Evolutionary conservation across 1,140 invertebrate genomes (phyloP), one percentile per base, ranked within the genome.

Genomic region (Drosophila obscura): DNA sequence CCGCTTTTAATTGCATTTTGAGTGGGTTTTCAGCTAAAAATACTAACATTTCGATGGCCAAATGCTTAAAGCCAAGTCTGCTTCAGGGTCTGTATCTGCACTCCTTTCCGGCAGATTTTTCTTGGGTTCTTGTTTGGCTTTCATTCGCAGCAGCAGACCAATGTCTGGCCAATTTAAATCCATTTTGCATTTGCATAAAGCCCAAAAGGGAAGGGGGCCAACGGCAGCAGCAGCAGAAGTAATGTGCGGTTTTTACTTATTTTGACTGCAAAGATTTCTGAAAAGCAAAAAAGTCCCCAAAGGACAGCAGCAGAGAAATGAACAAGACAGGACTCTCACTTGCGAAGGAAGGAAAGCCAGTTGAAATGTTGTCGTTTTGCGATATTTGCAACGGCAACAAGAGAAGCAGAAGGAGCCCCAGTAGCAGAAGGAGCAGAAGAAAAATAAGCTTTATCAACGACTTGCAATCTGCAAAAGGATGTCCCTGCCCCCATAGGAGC

Each of bases 381-480:
- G 71, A 75, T 63, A 76, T 76, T 76, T 75, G 61, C 72, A 74
- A 66, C 48, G 41, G 31, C 35, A 69, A 57, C 11, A 57, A 61
- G 61, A 49, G 9, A 39, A 68, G 62, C 43, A n/a, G 46, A 35
- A 39, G 56, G 2, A 45, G 22, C 11, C 8, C 2, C 0, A 24
- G 5, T 24, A 48, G 71, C 65, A 71, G 57, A 24, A 57, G 61
- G 68, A 50, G 9, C 52, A 67, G 63, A 71, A 60, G 35, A 57
- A 53, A 82, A 85, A 73, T 88, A 83, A 83, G 87, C 64, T 82
- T 78, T 88, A 87, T 87, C 82, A 75, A 73, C 68, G 53, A 46
- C 77, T 75, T 73, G 75, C 73, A 68, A 85, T 81, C 74, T 80
- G 48, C 55, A 62, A 41, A 73, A 51, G 50, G 73, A 69, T 73